Conservation (phyloP, 1,140 invertebrate genomes). For the Magallana gigas region DNA sequence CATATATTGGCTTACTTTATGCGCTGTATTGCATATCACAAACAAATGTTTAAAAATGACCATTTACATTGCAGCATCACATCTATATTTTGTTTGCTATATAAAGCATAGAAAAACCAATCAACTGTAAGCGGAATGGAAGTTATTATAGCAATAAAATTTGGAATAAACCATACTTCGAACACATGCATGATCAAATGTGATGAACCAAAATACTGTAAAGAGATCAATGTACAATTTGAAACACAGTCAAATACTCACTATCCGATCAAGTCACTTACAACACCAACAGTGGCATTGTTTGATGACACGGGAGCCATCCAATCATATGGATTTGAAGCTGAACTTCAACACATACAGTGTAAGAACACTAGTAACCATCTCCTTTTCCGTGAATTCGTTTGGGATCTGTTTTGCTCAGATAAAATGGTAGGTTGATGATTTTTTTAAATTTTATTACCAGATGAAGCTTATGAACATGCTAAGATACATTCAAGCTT, state of each 20-base stretch:
- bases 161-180: constrained; percentile 2
- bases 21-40: too few relatives aligned
- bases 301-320: background rate
- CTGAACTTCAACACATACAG: background rate
- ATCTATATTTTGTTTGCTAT: too few relatives aligned
- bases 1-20: too few relatives aligned
- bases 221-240: background rate
- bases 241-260: background rate
- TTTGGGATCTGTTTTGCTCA: background rate
- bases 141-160: background rate
- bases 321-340: constrained; percentile 1
- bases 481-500: too few relatives aligned
- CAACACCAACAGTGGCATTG: background rate
- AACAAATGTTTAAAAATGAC: too few relatives aligned
- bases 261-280: background rate
- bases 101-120: too few relatives aligned
- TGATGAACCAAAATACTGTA: too few relatives aligned
- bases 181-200: background rate
- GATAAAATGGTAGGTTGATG: background rate
- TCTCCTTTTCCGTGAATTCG: background rate
- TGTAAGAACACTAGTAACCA: background rate
- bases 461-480: too few relatives aligned
- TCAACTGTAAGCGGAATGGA: background rate
- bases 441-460: too few relatives aligned
- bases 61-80: too few relatives aligned